Evolutionary conservation across 2,797 vertebrate genomes (phyloP).

Genomic region (Helarctos malayanus): DNA sequence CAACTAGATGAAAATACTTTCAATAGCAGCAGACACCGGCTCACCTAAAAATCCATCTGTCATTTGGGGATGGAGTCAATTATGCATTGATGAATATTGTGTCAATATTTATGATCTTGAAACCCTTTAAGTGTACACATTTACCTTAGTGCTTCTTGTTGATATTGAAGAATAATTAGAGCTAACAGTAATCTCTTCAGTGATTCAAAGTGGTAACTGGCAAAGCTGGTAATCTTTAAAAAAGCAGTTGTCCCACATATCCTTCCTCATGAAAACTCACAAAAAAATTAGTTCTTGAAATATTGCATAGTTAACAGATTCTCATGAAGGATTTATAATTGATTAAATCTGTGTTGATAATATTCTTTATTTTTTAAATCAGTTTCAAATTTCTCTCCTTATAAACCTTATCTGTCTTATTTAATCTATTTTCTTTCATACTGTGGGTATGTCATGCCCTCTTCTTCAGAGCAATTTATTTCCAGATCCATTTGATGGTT

Average conservation of each 20-base stretch:
- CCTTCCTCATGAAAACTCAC: neutral
- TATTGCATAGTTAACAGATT: neutral
- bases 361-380: neutral
- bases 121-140: neutral
- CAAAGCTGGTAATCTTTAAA: neutral
- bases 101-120: conserved; percentile 25
- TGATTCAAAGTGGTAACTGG: neutral
- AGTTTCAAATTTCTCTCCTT: neutral
- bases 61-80: neutral
- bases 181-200: neutral
- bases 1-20: neutral
- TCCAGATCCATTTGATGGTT: neutral
- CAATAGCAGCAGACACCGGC: neutral
- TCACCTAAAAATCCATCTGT: neutral
- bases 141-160: conserved; percentile 1
- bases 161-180: conserved; percentile 5
- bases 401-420: neutral
- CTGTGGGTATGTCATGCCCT: neutral
- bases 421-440: conserved; percentile 20
- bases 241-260: neutral
- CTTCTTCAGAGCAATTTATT: neutral
- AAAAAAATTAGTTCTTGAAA: neutral
- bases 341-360: neutral
- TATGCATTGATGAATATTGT: neutral
- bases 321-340: neutral